phyloP scores from a whole-genome alignment of 2,113 vertebrate genomes.

The Callocephalon fimbriatum region DNA sequence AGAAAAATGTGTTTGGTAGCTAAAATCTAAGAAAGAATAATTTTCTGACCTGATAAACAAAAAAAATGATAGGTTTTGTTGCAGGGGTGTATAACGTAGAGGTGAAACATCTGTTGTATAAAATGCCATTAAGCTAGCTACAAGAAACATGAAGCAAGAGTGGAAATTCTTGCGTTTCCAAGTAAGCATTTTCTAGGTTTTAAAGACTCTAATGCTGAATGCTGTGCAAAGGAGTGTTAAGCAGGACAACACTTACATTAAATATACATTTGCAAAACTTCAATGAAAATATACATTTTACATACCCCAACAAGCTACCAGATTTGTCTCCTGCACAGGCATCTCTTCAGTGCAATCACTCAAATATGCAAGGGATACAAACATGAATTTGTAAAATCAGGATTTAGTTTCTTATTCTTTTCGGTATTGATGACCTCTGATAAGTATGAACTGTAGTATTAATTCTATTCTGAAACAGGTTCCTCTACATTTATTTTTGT shows the following conservation, averaged over 20 bases:
- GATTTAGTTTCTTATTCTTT: neutral
- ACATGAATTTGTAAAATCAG: neutral
- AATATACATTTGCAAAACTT: neutral
- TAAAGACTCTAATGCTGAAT: neutral
- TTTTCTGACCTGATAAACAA: neutral
- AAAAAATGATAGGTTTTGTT: neutral
- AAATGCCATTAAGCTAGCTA: neutral
- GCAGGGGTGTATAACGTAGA: accelerated
- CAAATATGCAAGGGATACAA: neutral
- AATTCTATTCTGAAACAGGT: neutral
- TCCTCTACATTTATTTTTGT: neutral
- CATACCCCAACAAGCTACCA: neutral
- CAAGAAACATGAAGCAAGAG: neutral
- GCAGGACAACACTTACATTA: neutral
- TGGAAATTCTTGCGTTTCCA: neutral
- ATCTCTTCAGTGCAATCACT: neutral
- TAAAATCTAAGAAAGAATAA: neutral
- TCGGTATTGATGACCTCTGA: accelerated
- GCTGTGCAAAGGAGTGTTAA: neutral
- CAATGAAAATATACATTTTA: neutral
- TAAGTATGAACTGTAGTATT: neutral
- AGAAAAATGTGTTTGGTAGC: neutral
- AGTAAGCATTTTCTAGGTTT: neutral
- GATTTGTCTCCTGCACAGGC: neutral
- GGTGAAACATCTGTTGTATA: neutral